These are phyloP conservation scores for Drosophila leontia DNA, from an alignment of 1,140 invertebrate genomes.

Conservation along the genomic window DNA sequence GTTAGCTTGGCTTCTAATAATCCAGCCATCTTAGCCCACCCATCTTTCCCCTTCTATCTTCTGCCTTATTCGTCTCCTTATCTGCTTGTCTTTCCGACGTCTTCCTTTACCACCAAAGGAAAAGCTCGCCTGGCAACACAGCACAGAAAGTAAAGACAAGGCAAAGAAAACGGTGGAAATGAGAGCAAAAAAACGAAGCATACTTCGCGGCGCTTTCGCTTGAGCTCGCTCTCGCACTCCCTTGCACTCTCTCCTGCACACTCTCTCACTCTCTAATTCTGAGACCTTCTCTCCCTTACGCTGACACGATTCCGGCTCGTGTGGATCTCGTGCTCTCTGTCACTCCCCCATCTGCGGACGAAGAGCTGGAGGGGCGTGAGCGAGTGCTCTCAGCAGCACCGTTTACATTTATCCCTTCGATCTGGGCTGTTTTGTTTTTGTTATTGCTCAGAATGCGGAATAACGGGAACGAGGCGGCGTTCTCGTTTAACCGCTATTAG, in stretches of 20 bases:
- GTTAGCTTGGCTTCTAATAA: conserved; percentile 7
- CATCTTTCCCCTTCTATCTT: not conserved
- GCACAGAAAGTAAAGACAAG: conserved; percentile 31
- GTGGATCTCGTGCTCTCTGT: conserved; percentile 55
- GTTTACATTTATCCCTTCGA: conserved; percentile 39
- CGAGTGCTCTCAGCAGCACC: conserved; percentile 2
- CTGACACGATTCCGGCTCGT: conserved; percentile 45
- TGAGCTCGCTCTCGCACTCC: not conserved
- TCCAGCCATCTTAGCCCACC: not conserved
- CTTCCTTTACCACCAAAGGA: not conserved
- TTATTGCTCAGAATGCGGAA: conserved; percentile 37
- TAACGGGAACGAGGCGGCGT: conserved; percentile 37
- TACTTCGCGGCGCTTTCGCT: conserved; percentile 69
- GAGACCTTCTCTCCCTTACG: conserved; percentile 3
- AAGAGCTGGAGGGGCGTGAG: conserved; percentile 7
- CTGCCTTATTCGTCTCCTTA: conserved; percentile 11
- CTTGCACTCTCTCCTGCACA: not conserved
- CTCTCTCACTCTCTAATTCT: not conserved
- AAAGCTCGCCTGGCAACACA: conserved; percentile 60
- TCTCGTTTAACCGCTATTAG: conserved; percentile 56
- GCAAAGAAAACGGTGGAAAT: conserved; percentile 17
- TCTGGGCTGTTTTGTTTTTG: conserved; percentile 33
- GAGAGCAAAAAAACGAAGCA: conserved; percentile 44
- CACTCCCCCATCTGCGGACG: conserved; percentile 10
- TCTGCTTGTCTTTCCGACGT: not conserved